Evolutionary conservation across 2,797 vertebrate species (phyloP).

Genomic region (Gallinago nigripennis): DNA sequence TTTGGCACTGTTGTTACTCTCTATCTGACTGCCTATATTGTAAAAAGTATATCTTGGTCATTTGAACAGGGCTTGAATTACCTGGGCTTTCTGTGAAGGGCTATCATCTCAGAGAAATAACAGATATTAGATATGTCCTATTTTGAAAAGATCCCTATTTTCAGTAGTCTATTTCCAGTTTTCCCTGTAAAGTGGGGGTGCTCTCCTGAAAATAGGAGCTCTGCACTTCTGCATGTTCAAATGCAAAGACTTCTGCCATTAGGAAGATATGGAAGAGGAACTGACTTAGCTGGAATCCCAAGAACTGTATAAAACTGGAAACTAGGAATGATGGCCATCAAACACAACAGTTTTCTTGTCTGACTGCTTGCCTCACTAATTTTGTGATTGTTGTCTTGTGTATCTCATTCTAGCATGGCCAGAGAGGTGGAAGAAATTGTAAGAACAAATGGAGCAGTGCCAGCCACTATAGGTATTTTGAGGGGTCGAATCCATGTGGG

Average conservation of each 20-base stretch:
- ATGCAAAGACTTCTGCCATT: not conserved
- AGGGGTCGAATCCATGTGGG: conserved; percentile 83
- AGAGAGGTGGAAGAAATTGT: conserved; percentile 86
- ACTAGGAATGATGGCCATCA: not conserved
- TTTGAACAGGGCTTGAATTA: not conserved
- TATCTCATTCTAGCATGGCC: conserved; percentile 79
- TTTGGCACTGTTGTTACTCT: not conserved
- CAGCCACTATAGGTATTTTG: conserved; percentile 85
- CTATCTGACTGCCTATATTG: not conserved
- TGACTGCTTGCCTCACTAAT: not conserved
- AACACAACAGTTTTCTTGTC: not conserved
- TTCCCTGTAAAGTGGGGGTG: not conserved
- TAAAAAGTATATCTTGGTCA: not conserved
- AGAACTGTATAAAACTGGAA: not conserved
- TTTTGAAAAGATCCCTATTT: not conserved
- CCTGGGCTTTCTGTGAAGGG: not conserved
- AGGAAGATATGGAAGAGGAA: not conserved
- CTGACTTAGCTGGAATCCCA: not conserved
- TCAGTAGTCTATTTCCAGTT: not conserved
- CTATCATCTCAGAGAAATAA: not conserved
- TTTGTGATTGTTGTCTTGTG: not conserved
- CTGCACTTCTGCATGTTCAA: not conserved
- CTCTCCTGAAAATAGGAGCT: not conserved
- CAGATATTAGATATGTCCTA: not conserved
- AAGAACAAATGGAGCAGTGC: conserved; percentile 80